phyloP scores from a whole-genome alignment of 2,113 vertebrate species.

The Mustela nigripes region DNA sequence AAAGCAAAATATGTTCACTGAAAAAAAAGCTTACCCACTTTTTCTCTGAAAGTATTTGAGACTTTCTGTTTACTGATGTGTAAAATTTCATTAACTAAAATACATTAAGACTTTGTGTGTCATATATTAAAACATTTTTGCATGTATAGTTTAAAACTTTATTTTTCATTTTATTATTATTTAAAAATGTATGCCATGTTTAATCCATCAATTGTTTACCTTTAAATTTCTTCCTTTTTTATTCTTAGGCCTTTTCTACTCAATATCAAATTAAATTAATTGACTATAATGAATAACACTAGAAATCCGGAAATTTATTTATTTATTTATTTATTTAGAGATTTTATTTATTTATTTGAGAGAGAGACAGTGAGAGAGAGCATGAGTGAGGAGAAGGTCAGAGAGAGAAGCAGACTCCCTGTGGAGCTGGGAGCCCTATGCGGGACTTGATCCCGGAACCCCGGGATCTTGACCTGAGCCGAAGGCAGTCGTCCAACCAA shows the following conservation, averaged over 20 bases:
- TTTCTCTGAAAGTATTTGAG: not conserved
- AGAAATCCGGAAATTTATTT: too few species aligned
- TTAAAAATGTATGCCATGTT: not conserved
- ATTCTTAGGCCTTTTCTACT: not conserved
- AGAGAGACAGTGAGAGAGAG: too few species aligned
- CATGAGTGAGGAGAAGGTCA: too few species aligned
- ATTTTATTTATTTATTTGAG: too few species aligned
- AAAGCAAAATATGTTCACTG: conserved; percentile 15
- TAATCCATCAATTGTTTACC: not conserved
- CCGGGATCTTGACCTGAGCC: too few species aligned
- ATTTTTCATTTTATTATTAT: not conserved
- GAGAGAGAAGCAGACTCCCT: too few species aligned
- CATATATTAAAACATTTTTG: not conserved
- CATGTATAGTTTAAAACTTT: not conserved
- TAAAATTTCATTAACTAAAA: not conserved
- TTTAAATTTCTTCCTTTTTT: not conserved
- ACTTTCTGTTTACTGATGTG: not conserved
- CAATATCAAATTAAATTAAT: not conserved
- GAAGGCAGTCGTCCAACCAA: too few species aligned
- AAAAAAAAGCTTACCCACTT: not conserved
- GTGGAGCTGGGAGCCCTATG: too few species aligned
- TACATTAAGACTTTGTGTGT: not conserved
- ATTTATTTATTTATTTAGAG: too few species aligned
- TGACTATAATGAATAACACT: not conserved
- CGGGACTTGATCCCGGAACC: too few species aligned